Evolutionary conservation across 2,888 invertebrate species (phyloP), one percentile per base, ranked within the genome.

Genomic region (Disparrhopalites patrizii): DNA sequence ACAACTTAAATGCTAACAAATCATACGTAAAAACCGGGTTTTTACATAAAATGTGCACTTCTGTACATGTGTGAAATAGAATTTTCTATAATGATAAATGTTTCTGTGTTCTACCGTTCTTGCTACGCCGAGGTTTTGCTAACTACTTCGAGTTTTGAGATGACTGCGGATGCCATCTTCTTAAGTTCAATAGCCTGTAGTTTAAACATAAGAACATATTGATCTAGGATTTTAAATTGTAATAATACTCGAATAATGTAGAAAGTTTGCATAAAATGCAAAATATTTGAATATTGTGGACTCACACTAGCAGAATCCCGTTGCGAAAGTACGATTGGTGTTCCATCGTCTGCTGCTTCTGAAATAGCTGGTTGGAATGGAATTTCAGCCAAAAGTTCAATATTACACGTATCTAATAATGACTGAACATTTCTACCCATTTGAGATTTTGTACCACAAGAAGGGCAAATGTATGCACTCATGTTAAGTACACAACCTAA

Each of bases 401-500:
- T 7, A 23, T 61, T 30, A 23, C 51, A 61, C 20, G 51, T 61
- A 10, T 61, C 61, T 15, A 61, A 18, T 23, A 61, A 27, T 5
- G 61, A 61, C 31, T 61, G 51, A 1, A 25, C 33, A 25, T 36
- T 27, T 1, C 31, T 23, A 15, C 40, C 57, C 18, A 57, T 80
- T 78, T 25, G 70, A 77, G 0, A 88, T 86, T 67, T 84, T 81
- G 1, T 89, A 23, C 86, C 84, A 78, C 94, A 96, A 28, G 88
- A 85, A 0, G 86, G 83, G 78, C 95, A 96, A 51, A 84, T 81
- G 0, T 88, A 85, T 65, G 85, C 84, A 3, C 88, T 87, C 95
- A 96, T 96, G 79, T 96, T 96, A 78, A 93, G 90, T 0, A 93
- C 87, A 67, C 95, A 78, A n/a, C 96, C 96, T 54, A 91, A 83